Evolutionary conservation across 2,113 vertebrate species (phyloP).

Genomic region (Phodopus roborovskii): DNA sequence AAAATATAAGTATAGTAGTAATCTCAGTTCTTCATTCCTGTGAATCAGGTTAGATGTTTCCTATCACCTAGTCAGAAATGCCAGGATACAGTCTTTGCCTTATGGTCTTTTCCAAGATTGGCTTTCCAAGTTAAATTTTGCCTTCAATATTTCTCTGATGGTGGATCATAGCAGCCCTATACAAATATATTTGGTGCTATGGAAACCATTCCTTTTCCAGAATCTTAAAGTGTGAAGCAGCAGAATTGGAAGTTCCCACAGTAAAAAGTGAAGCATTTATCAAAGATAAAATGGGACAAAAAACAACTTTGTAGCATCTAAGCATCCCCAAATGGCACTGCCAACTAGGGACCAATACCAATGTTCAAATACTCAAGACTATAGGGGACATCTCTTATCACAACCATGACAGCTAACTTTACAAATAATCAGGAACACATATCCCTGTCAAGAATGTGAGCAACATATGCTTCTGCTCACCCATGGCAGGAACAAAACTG

Average conservation of each 20-base stretch:
- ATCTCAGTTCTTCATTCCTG: not conserved
- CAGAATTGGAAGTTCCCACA: constrained; percentile 87
- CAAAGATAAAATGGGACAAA: constrained; percentile 84
- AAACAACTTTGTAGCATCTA: not conserved
- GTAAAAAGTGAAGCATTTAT: constrained; percentile 83
- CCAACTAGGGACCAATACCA: not conserved
- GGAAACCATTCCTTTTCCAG: constrained; percentile 90
- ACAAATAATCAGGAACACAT: not conserved
- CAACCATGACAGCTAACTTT: not conserved
- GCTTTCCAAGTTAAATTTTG: not conserved
- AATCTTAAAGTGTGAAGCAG: constrained; percentile 91
- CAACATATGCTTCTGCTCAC: fast-evolving
- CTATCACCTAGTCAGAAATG: not conserved
- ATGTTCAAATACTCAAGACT: not conserved
- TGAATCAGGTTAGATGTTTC: not conserved
- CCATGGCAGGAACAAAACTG: not conserved
- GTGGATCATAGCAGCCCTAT: fast-evolving
- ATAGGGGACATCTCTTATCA: not conserved
- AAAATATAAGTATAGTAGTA: not conserved
- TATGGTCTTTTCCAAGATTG: not conserved
- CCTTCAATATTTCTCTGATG: not conserved
- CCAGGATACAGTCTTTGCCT: fast-evolving
- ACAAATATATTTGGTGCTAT: constrained; percentile 85
- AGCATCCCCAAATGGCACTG: not conserved
- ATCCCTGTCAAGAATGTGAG: fast-evolving